Percentiles rank a stretch among this genome's conserved stretches.
Conservation (phyloP, 2,888 invertebrate genomes). For the Scaptomyza reducta region DNA sequence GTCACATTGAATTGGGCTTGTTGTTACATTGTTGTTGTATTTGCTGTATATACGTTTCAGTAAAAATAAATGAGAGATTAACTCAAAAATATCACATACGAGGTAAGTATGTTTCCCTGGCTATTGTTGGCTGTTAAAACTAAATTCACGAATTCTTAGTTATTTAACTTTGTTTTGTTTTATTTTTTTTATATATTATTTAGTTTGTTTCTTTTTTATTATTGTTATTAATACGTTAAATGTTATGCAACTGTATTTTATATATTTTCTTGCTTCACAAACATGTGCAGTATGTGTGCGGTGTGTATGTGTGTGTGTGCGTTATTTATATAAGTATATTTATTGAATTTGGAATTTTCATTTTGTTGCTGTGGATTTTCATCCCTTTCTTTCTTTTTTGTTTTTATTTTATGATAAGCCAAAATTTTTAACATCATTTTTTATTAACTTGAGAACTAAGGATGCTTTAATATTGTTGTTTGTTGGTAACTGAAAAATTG, state of each 20-base stretch:
- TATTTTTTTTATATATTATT: conserved; percentile 34
- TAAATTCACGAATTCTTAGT: conserved; percentile 78
- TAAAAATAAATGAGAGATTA: conserved; percentile 70
- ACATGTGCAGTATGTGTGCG: conserved; percentile 57
- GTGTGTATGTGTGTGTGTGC: conserved; percentile 30
- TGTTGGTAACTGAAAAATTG: conserved; percentile 47
- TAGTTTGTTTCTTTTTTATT: conserved; percentile 20
- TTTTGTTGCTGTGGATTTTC: conserved; percentile 28
- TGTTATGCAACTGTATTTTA: conserved; percentile 66
- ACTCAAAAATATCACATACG: conserved; percentile 84
- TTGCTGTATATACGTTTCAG: conserved; percentile 54
- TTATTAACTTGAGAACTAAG: conserved; percentile 63
- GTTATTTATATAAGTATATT: conserved; percentile 76
- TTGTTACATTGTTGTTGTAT: conserved; percentile 63
- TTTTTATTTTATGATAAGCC: conserved; percentile 64
- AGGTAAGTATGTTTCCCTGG: conserved; percentile 84
- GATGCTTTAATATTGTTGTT: conserved; percentile 69
- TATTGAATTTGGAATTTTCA: conserved; percentile 77
- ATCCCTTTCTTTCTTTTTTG: conserved; percentile 9
- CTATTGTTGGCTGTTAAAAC: conserved; percentile 83
- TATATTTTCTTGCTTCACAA: conserved; percentile 55
- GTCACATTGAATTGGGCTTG: conserved; percentile 63
- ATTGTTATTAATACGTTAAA: conserved; percentile 39
- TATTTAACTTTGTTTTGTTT: conserved; percentile 52
- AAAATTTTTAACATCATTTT: conserved; percentile 64